A percentile compares a stretch with the other conserved stretches of the same genome.
These are phyloP conservation scores for Microhierax caerulescens DNA, from an alignment of 2,797 vertebrate genomes.

Conservation along the genomic window DNA sequence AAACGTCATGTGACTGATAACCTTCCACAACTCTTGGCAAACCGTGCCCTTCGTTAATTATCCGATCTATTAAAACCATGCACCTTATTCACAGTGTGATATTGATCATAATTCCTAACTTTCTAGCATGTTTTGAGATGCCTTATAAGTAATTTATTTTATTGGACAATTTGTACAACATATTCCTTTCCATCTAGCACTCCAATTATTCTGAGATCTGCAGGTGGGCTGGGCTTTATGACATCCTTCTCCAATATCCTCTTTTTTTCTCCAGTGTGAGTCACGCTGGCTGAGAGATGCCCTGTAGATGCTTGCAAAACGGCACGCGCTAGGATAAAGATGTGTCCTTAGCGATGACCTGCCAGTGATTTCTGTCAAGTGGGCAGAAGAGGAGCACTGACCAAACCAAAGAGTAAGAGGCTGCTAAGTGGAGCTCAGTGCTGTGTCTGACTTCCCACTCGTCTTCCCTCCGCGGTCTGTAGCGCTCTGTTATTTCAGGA, in stretches of 20 bases:
- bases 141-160: background rate
- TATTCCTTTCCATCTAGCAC: background rate
- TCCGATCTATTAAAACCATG: background rate
- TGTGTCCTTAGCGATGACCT: background rate
- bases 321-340: background rate
- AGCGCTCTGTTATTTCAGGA: slow-evolving; percentile 65
- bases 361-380: background rate
- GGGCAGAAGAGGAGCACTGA: slow-evolving; percentile 2
- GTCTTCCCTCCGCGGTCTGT: slow-evolving; percentile 8
- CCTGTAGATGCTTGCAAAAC: background rate
- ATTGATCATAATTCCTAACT: background rate
- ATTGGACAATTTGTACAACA: background rate
- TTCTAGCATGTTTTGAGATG: background rate
- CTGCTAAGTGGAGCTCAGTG: slow-evolving; percentile 23
- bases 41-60: background rate
- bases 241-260: background rate
- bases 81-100: background rate
- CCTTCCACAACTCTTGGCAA: background rate
- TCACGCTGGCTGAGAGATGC: background rate
- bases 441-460: slow-evolving; percentile 31
- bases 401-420: slow-evolving; percentile 2
- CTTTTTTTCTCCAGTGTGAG: background rate
- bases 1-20: background rate
- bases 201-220: background rate
- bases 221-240: background rate